phyloP scores from a whole-genome alignment of 2,797 vertebrate species.

The Mus caroli region DNA sequence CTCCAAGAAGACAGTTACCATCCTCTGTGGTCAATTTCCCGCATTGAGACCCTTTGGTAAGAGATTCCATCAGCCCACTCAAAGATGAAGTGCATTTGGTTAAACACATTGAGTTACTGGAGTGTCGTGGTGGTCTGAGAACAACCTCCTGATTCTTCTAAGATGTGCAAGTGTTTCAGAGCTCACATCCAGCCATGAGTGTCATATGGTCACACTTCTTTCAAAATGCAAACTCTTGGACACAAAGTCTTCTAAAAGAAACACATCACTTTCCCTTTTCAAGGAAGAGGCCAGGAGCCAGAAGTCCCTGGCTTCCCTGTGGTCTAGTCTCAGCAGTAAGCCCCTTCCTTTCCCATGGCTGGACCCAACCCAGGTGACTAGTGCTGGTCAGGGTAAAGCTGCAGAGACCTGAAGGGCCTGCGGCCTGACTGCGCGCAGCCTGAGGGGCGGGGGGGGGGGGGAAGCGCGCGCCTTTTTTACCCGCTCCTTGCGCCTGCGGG shows the following conservation, averaged over 20 bases:
- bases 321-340: neutral
- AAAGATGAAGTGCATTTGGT: neutral
- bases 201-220: conserved; percentile 67
- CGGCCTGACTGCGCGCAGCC: neutral
- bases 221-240: conserved; percentile 13
- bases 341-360: neutral
- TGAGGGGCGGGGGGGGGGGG: conserved; percentile 18
- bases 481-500: neutral
- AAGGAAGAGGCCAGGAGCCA: neutral
- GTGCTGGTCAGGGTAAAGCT: neutral
- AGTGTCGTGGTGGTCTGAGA: neutral
- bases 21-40: neutral
- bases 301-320: too few species aligned
- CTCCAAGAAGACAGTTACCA: neutral
- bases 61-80: neutral
- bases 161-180: neutral
- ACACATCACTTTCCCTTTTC: conserved; percentile 5
- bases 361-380: conserved; percentile 78
- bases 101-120: neutral
- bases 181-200: conserved; percentile 72
- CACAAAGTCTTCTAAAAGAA: neutral
- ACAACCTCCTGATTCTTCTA: neutral
- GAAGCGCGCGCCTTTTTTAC: conserved; percentile 71
- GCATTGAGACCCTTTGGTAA: neutral
- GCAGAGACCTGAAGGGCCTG: conserved; percentile 53